Conservation (phyloP, 2,888 invertebrate genomes). For the Flexamia atlantica region DNA sequence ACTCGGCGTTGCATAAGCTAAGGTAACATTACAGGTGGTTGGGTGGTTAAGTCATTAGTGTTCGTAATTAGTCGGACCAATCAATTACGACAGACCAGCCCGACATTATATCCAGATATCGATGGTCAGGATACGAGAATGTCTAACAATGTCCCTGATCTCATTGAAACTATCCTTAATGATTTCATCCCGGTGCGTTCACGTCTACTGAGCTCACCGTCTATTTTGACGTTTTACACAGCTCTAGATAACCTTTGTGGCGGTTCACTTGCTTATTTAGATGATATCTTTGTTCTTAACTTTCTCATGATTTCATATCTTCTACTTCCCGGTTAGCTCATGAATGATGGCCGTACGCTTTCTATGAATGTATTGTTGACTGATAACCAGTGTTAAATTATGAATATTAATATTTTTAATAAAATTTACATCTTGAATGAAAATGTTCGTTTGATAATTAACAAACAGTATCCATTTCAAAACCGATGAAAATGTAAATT, state of each 20-base stretch:
- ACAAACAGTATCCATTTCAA: too few species aligned
- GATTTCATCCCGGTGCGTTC: not conserved
- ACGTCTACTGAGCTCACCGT: not conserved
- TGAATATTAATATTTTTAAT: too few species aligned
- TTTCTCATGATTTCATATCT: not conserved
- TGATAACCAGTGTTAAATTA: too few species aligned
- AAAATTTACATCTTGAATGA: too few species aligned
- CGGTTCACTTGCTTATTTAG: conserved; percentile 1
- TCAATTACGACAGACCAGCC: not conserved
- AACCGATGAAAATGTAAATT: too few species aligned
- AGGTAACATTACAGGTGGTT: too few species aligned
- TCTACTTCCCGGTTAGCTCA: not conserved
- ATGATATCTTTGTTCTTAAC: not conserved
- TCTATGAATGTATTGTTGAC: too few species aligned
- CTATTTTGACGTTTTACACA: not conserved
- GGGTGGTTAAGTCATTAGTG: conserved; percentile 9
- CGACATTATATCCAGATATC: not conserved
- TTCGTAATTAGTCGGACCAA: not conserved
- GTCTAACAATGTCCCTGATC: conserved; percentile 7
- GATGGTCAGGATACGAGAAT: not conserved
- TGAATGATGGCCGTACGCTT: too few species aligned
- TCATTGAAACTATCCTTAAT: not conserved
- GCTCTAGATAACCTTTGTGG: not conserved
- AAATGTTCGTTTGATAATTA: too few species aligned
- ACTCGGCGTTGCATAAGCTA: not conserved